Conservation (phyloP, 92 coral and sea anemone species). For the Isaurus tuberculatus region DNA sequence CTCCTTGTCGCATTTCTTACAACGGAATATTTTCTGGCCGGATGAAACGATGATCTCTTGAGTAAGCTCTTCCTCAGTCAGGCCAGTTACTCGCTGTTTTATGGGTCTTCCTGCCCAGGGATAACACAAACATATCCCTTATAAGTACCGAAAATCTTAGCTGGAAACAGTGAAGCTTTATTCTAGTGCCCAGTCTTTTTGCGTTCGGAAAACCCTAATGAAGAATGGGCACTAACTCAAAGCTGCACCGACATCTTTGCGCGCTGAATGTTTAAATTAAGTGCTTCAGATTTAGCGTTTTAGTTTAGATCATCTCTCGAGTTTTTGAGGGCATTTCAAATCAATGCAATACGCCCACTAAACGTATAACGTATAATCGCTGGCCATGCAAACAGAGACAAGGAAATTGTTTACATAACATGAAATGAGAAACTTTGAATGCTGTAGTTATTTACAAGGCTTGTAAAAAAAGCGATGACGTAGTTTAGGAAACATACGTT, state of each 20-base stretch:
- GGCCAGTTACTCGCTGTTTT: conserved; percentile 85
- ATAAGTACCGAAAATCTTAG: conserved; percentile 39
- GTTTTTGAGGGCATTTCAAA: not conserved
- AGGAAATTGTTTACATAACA: not conserved
- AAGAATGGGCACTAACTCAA: conserved; percentile 54
- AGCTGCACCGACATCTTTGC: conserved; percentile 47
- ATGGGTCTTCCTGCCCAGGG: conserved; percentile 79
- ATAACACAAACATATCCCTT: conserved; percentile 33
- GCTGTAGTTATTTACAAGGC: not conserved
- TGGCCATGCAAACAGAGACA: not conserved
- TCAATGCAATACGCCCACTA: conserved; percentile 30
- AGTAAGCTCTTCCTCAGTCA: conserved; percentile 93
- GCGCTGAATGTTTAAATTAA: not conserved
- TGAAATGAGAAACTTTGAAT: not conserved
- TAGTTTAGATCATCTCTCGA: not conserved
- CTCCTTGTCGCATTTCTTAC: conserved; percentile 98
- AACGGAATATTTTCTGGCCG: conserved; percentile 89
- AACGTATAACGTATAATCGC: not conserved
- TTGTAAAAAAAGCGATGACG: no score
- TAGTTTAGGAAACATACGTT: no score
- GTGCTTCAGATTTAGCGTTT: not conserved
- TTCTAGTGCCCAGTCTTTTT: conserved; percentile 30
- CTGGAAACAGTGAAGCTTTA: conserved; percentile 21
- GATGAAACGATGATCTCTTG: conserved; percentile 87
- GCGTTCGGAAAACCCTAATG: conserved; percentile 19